Percentiles rank a stretch among this genome's conserved stretches.
phyloP scores from a whole-genome alignment of 2,797 vertebrate species.

The Acanthis flammea region DNA sequence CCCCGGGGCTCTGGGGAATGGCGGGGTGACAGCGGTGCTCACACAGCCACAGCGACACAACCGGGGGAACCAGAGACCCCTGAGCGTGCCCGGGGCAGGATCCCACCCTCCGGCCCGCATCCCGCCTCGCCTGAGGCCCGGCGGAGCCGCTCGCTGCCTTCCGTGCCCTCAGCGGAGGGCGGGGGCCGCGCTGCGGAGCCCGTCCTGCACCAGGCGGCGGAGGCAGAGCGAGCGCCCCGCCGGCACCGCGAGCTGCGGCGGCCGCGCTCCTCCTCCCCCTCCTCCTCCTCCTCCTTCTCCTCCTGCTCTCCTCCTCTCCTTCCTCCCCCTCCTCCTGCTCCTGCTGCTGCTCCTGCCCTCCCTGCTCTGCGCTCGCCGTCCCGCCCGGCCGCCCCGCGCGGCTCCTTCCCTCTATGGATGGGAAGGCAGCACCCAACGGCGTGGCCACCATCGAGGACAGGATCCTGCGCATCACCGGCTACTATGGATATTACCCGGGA shows the following conservation, averaged over 20 bases:
- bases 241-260: conserved; percentile 42
- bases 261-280: not conserved
- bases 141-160: not conserved
- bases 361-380: conserved; percentile 6
- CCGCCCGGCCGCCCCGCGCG: conserved; percentile 49
- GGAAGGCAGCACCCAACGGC: conserved; percentile 91
- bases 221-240: conserved; percentile 57
- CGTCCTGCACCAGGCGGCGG: conserved; percentile 57
- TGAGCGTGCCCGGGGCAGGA: no score
- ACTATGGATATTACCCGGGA: conserved; percentile 97
- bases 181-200: conserved; percentile 25
- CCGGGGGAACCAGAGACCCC: not conserved
- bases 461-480: conserved; percentile 96
- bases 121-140: not conserved
- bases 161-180: not conserved
- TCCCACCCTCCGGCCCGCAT: not conserved
- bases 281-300: not conserved
- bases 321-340: not conserved
- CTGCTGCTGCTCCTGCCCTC: not conserved
- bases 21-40: not conserved
- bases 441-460: conserved; percentile 96
- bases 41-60: not conserved
- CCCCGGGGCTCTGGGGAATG: fast-evolving
- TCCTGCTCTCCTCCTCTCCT: not conserved
- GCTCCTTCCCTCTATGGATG: conserved; percentile 78